Base-by-base conservation (phyloP, 2,113 vertebrate species). In the Brachirus orientalis region DNA sequence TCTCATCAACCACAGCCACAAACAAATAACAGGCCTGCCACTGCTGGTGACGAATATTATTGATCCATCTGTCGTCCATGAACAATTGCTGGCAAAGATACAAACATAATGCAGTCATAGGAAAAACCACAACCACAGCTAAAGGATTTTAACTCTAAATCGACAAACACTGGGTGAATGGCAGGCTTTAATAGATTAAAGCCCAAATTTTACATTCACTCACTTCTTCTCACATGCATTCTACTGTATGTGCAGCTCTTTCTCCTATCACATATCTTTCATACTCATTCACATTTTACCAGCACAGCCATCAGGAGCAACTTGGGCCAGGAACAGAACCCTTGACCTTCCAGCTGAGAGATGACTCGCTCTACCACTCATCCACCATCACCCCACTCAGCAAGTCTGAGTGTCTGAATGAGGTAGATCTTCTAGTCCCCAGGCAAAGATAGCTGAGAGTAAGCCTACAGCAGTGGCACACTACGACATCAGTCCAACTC, bases 21-120 rank as follows among this genome's bases (percentile, higher is more conserved):
- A 71, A 77, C 67, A 74, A 66, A 84, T 59, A 35, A 61, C 44
- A 47, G 46, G 6, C 46, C 16, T 10, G 70, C 55, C 48, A 48
- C 53, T 69, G 19, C 28, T 40, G 22, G 46, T 68, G 66, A 61
- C 33, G 33, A 58, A 8, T 6, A 13, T 53, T 61, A 82, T 74
- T 69, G 79, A 80, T 86, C 69, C 9, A 55, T 77, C 82, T 50
- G 44, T 79, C 47, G n/a, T n/a, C n/a, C n/a, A 81, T 54, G 46
- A 48, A 10, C 19, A 28, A 22, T 36, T 63, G 46, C 58, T 48
- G 37, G 38, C 44, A 65, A 54, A 68, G n/a, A 51, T 18, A 36
- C 17, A 36, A 38, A 40, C 51, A 19, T 3, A 44, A 38, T 66
- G 16, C 3, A 57, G 64, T 41, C 50, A 28, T 38, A 58, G 48